Conservation (phyloP, 2,113 vertebrate species). For the Paramisgurnus dabryanus region DNA sequence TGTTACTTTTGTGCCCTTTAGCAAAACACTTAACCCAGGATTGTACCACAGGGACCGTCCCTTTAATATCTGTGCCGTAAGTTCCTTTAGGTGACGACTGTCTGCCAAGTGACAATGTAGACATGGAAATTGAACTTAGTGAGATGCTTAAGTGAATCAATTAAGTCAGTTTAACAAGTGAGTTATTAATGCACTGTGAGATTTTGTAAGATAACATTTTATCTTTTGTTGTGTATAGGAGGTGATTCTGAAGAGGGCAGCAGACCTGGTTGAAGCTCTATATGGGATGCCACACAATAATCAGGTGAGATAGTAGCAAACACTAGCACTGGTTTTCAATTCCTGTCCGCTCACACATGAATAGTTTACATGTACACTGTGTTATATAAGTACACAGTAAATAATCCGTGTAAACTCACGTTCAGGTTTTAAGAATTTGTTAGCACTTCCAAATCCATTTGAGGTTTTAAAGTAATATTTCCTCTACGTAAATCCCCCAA, state of each 20-base stretch:
- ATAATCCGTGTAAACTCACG: background rate
- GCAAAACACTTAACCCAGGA: background rate
- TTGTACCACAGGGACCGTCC: conserved; percentile 8
- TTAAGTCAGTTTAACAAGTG: background rate
- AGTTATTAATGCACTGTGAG: background rate
- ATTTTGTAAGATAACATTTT: background rate
- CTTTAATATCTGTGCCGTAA: background rate
- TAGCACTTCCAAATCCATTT: background rate
- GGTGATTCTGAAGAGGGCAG: conserved; percentile 89
- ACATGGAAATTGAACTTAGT: background rate
- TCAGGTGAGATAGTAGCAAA: conserved; percentile 74
- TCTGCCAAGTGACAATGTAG: background rate
- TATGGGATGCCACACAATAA: conserved; percentile 92
- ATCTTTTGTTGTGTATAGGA: conserved; percentile 71
- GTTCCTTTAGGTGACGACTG: background rate
- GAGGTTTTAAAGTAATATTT: background rate
- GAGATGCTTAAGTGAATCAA: too few species aligned
- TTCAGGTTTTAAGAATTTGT: background rate
- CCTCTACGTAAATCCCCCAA: conserved; percentile 3
- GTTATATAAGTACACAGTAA: background rate
- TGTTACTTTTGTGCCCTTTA: conserved; percentile 7
- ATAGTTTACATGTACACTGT: background rate
- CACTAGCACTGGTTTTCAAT: background rate
- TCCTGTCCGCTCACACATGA: background rate
- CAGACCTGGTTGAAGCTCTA: conserved; percentile 87